Base-by-base conservation (phyloP, 2,888 invertebrate genomes). In the Drosophila neotestacea region DNA sequence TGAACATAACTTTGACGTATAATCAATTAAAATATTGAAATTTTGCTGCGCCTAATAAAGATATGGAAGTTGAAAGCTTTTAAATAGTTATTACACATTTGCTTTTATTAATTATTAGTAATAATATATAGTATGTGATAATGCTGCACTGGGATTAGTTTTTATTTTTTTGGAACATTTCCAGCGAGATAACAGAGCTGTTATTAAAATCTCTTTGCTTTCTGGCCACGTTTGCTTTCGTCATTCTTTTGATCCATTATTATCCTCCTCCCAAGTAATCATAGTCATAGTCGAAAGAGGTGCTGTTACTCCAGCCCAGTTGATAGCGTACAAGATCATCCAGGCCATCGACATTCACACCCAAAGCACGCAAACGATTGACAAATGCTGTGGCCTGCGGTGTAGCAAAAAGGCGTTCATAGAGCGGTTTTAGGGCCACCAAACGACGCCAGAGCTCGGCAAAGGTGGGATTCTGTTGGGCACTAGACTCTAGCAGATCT, bases 371-470 rank as follows among this genome's bases (percentile, higher is more conserved):
- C 11, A 85, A 32, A 0, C 74, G 70, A 7, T 30, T 52, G 1
- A 5, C 44, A 39, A 88, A 39, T 27, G 39, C 11, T 1, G 51
- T 56, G n/a, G 56, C 65, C 13, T 51, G 66, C 0, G 83, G 41
- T 6, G 73, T 48, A 58, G 58, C 64, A 30, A 60, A 0, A 5
- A 90, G 58, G 41, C 90, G 84, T 13, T 92, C 92, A 50, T 91
- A 92, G 39, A 75, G 84, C 0, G 91, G 77, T 13, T 66, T 73
- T 13, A 92, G 67, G 4, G 79, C 80, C 13, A 74, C 65, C 38
- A 92, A n/a, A 27, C 81, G 88, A 4, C 62, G 69, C 83, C 88
- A 88, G 34, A 90, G 82, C 27, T 92, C 85, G 5, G 73, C 79
- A 30, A 92, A 80, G 10, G 77, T 64, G 5, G 85, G 76, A 63